Evolutionary conservation across 2,888 invertebrate species (phyloP).

Genomic region (Ectobius pallidus): DNA sequence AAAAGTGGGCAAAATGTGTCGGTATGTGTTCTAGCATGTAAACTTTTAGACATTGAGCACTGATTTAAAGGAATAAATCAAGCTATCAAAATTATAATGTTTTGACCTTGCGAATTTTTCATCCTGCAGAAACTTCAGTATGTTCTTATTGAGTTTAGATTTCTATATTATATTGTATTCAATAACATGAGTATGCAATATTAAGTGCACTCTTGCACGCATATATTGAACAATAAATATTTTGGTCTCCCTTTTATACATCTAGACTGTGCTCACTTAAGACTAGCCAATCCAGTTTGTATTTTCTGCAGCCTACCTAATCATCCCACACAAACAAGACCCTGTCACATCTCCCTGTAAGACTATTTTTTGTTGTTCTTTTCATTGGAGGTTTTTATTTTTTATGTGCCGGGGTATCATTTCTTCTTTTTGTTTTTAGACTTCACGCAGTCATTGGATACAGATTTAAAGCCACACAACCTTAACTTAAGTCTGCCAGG

Average conservation of each 20-base stretch:
- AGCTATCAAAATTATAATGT: too few species aligned
- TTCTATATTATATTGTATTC: too few species aligned
- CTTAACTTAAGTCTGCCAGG: background rate
- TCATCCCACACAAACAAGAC: background rate
- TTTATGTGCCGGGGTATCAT: too few species aligned
- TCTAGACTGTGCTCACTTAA: background rate
- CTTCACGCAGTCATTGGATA: background rate
- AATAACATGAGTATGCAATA: too few species aligned
- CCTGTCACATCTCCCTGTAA: background rate
- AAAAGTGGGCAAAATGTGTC: too few species aligned
- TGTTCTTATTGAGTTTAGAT: too few species aligned
- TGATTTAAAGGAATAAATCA: too few species aligned
- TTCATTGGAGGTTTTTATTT: background rate
- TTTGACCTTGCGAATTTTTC: too few species aligned
- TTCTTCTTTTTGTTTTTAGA: background rate
- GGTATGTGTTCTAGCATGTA: too few species aligned
- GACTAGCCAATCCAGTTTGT: slow-evolving; percentile 4
- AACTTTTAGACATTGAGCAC: too few species aligned
- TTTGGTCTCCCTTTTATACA: background rate
- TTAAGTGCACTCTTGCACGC: too few species aligned
- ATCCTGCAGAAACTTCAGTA: too few species aligned
- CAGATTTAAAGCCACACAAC: background rate
- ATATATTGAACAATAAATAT: background rate
- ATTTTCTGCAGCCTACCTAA: slow-evolving; percentile 9
- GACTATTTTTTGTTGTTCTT: background rate